These are phyloP conservation scores for Myrmophylax atrothorax DNA, from an alignment of 2,113 vertebrate species.

Conservation along the genomic window DNA sequence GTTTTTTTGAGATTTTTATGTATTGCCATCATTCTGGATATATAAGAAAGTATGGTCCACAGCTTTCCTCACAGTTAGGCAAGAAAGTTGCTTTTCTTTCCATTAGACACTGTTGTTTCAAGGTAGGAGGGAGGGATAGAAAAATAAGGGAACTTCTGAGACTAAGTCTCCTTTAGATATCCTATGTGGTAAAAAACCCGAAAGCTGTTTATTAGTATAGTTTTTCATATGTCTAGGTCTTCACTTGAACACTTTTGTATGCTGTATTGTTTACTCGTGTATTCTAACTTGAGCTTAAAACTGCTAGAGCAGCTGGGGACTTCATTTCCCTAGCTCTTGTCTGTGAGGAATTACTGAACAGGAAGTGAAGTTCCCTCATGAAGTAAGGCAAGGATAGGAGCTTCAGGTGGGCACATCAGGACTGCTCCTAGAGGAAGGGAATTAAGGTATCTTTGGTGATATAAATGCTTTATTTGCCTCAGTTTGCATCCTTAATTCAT, in stretches of 20 bases:
- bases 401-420: neutral
- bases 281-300: neutral
- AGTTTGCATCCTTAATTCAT: neutral
- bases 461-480: neutral
- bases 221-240: neutral
- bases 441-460: neutral
- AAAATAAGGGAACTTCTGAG: neutral
- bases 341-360: neutral
- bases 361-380: neutral
- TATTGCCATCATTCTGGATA: neutral
- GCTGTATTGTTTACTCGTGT: neutral
- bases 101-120: rapidly evolving
- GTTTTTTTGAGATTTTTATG: neutral
- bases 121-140: neutral
- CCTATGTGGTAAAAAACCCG: neutral
- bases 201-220: neutral
- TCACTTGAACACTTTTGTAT: neutral
- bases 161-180: neutral
- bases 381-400: neutral
- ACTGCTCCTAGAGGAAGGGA: neutral
- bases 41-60: neutral
- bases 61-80: neutral
- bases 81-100: neutral
- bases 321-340: neutral
- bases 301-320: neutral